Evolutionary conservation across 1,140 invertebrate genomes (phyloP).

Genomic region (Pissodes strobi): DNA sequence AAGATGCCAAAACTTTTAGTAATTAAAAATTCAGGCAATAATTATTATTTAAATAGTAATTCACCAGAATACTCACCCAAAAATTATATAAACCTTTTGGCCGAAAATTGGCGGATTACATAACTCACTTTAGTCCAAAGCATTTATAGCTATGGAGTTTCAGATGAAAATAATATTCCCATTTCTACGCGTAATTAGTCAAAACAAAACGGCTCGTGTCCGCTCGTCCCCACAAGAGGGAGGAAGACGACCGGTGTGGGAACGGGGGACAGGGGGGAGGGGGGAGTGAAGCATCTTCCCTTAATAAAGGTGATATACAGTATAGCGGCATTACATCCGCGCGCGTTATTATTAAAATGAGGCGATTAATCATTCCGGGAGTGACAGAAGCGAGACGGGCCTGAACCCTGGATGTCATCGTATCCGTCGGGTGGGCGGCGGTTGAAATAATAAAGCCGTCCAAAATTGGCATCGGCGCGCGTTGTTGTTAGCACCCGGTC

Average conservation of each 20-base stretch:
- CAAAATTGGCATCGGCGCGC: background rate
- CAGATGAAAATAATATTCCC: too few relatives aligned
- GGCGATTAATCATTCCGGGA: constrained; percentile 37
- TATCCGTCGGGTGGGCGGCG: constrained; percentile 1
- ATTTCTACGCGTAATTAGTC: constrained; percentile 16
- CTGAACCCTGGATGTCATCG: constrained; percentile 33
- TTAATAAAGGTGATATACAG: constrained; percentile 37
- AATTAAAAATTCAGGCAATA: too few relatives aligned
- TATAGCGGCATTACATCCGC: constrained; percentile 31
- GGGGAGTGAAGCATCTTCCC: constrained; percentile 23
- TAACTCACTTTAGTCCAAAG: too few relatives aligned
- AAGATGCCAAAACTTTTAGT: too few relatives aligned
- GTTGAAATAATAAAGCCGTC: constrained; percentile 35
- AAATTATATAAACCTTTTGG: too few relatives aligned
- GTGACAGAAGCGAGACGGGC: constrained; percentile 26
- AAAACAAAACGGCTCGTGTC: constrained; percentile 10
- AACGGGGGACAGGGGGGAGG: background rate
- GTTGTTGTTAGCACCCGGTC: background rate
- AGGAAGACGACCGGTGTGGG: background rate
- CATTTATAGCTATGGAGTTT: too few relatives aligned
- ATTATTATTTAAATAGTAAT: too few relatives aligned
- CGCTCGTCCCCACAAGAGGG: background rate
- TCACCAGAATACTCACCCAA: too few relatives aligned
- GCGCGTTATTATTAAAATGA: constrained; percentile 41
- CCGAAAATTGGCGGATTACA: too few relatives aligned